Evolutionary conservation across 2,888 invertebrate genomes (phyloP).

Genomic region (Papilio elwesi): DNA sequence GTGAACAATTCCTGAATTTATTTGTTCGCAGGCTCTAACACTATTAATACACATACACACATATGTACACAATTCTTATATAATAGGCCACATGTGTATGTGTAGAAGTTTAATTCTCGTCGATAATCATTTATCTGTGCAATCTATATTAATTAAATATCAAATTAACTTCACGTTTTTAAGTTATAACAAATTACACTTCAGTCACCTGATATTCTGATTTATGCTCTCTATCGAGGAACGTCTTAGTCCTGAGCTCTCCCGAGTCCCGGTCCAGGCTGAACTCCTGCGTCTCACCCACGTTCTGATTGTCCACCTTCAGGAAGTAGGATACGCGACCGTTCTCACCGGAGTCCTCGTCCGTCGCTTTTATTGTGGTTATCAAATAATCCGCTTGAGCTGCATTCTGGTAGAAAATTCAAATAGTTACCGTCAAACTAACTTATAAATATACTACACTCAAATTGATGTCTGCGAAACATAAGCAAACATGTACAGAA

Average conservation of each 20-base stretch:
- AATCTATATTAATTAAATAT: too few relatives aligned
- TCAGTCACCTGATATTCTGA: conserved; percentile 73
- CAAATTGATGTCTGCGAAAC: too few relatives aligned
- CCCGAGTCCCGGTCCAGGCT: conserved; percentile 90
- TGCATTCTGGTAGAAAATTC: conserved; percentile 81
- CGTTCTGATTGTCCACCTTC: conserved; percentile 89
- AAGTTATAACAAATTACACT: too few relatives aligned
- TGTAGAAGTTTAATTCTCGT: conserved; percentile 22
- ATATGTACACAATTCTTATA: too few relatives aligned
- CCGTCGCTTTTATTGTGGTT: conserved; percentile 91
- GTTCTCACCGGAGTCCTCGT: conserved; percentile 92
- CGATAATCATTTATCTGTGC: too few relatives aligned
- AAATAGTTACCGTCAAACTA: background rate
- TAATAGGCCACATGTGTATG: too few relatives aligned
- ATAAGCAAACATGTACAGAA: too few relatives aligned
- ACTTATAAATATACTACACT: too few relatives aligned
- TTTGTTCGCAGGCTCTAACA: too few relatives aligned
- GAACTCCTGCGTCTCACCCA: conserved; percentile 93
- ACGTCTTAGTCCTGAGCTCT: conserved; percentile 90
- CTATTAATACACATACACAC: too few relatives aligned
- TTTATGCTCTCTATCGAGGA: conserved; percentile 89
- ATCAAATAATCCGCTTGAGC: conserved; percentile 90
- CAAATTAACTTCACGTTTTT: too few relatives aligned
- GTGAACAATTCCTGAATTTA: too few relatives aligned
- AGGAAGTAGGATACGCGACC: conserved; percentile 93